Conservation (phyloP, 2,888 invertebrate genomes). For the Erpobdella octoculata region DNA sequence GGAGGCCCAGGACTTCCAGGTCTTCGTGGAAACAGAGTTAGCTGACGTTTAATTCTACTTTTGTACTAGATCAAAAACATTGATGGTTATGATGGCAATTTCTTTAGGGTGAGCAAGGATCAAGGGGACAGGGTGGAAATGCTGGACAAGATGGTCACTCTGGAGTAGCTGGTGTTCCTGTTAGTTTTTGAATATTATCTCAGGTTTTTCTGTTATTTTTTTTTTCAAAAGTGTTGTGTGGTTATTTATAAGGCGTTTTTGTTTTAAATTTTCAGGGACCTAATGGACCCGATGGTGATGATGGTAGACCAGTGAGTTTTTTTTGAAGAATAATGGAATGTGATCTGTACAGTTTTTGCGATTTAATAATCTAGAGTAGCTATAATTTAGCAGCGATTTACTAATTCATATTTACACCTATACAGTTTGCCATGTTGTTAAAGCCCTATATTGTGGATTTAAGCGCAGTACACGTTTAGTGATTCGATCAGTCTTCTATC, state of each 20-base stretch:
- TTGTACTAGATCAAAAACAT: too few relatives aligned
- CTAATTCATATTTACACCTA: too few relatives aligned
- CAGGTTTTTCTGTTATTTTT: not conserved
- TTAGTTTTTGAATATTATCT: not conserved
- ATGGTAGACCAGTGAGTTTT: conserved; percentile 26
- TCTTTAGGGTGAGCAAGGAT: conserved; percentile 17
- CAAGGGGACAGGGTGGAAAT: conserved; percentile 12
- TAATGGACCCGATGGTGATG: conserved; percentile 22
- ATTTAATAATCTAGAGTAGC: too few relatives aligned
- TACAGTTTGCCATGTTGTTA: too few relatives aligned
- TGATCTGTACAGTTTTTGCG: too few relatives aligned
- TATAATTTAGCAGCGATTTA: too few relatives aligned
- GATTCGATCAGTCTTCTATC: too few relatives aligned
- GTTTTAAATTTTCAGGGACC: too few relatives aligned
- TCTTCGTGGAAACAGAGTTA: conserved; percentile 32
- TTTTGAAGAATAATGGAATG: not conserved
- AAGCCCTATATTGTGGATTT: too few relatives aligned
- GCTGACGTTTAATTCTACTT: not conserved
- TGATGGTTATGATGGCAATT: not conserved
- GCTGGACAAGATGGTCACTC: conserved; percentile 18
- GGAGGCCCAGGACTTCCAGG: conserved; percentile 56
- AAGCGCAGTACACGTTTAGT: too few relatives aligned
- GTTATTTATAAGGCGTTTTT: too few relatives aligned
- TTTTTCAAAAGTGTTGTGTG: not conserved
- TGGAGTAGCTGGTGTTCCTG: conserved; percentile 20